These are phyloP conservation scores for Callaeas wilsoni DNA, from an alignment of 2,113 vertebrate species.

Conservation along the genomic window DNA sequence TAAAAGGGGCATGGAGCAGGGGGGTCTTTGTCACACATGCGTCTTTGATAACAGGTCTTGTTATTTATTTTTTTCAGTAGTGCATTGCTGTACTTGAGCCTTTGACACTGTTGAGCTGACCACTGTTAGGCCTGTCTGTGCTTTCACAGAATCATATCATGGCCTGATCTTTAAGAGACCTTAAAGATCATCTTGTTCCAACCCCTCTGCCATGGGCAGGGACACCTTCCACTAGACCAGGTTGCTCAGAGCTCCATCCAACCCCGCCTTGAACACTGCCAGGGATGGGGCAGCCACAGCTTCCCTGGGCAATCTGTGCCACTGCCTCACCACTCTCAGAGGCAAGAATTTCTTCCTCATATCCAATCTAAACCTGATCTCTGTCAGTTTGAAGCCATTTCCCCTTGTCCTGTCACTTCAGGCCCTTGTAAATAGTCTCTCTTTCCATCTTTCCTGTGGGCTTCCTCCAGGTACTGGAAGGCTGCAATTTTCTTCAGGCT, in stretches of 20 bases:
- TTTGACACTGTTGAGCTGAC: neutral
- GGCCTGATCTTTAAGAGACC: neutral
- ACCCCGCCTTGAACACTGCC: neutral
- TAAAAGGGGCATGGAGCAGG: fast-evolving
- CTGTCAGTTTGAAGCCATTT: neutral
- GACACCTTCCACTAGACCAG: neutral
- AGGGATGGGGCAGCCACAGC: neutral
- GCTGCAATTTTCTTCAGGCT: neutral
- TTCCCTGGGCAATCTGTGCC: neutral
- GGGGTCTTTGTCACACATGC: neutral
- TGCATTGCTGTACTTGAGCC: neutral
- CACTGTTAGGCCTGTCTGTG: neutral
- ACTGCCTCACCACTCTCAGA: too few species aligned
- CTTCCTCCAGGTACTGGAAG: neutral
- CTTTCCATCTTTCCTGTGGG: too few species aligned
- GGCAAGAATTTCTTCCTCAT: neutral
- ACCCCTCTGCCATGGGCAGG: neutral
- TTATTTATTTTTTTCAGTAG: neutral
- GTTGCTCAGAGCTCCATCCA: neutral
- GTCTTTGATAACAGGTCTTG: neutral
- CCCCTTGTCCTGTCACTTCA: neutral
- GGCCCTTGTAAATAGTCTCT: neutral
- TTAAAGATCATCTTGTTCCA: neutral
- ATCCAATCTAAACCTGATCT: neutral
- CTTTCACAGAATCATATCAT: neutral